Conservation (phyloP, 2,797 vertebrate species). For the Danio aesculapii region DNA sequence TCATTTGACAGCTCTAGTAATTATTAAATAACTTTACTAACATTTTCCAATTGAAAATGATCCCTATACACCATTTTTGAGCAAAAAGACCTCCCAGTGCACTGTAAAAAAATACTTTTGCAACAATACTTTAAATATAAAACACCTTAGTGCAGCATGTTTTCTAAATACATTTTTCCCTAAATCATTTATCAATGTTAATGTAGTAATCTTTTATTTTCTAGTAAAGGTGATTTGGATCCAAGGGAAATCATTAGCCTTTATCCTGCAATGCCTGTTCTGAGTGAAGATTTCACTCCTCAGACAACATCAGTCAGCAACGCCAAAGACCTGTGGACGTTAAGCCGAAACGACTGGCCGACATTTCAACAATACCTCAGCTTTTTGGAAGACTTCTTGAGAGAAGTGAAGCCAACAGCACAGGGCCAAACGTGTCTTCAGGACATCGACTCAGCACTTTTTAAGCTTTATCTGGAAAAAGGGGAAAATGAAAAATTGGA, state of each 20-base stretch:
- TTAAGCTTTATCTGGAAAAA: constrained; percentile 72
- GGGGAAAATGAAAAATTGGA: constrained; percentile 63
- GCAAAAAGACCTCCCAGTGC: too few relatives aligned
- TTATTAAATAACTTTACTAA: too few relatives aligned
- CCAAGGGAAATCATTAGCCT: constrained; percentile 76
- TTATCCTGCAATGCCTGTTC: constrained; percentile 65
- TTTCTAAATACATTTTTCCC: too few relatives aligned
- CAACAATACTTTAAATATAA: too few relatives aligned
- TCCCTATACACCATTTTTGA: too few relatives aligned
- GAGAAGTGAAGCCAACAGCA: constrained; percentile 57
- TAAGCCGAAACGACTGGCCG: constrained; percentile 62
- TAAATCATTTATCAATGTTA: too few relatives aligned
- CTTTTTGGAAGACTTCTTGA: constrained; percentile 73
- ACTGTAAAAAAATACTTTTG: too few relatives aligned
- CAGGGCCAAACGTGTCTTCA: constrained; percentile 56
- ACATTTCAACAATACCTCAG: constrained; percentile 65
- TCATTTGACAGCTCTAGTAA: too few relatives aligned
- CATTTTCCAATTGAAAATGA: too few relatives aligned
- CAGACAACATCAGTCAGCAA: constrained; percentile 60
- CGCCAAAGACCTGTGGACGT: constrained; percentile 62
- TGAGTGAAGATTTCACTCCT: constrained; percentile 65
- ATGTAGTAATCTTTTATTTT: constrained; percentile 26
- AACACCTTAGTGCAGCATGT: too few relatives aligned
- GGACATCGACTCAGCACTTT: constrained; percentile 74
- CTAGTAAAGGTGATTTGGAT: constrained; percentile 76